Conservation (phyloP, 2,113 vertebrate genomes). For the Gopherus flavomarginatus region DNA sequence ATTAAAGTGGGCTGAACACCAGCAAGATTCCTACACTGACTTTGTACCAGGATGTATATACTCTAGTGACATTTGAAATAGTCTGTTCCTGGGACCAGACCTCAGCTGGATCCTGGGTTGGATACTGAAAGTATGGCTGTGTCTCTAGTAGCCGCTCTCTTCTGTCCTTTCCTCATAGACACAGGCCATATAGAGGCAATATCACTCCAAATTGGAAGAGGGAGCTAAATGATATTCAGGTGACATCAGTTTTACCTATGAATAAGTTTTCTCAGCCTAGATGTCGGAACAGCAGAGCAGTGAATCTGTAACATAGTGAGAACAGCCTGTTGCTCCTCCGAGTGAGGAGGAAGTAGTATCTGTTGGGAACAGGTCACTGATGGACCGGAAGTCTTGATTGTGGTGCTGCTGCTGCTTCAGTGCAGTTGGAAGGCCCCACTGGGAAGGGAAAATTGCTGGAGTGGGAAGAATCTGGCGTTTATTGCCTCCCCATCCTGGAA, state of each 20-base stretch:
- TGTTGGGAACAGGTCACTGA: background rate
- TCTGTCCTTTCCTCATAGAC: background rate
- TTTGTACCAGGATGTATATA: background rate
- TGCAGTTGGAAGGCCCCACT: background rate
- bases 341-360: background rate
- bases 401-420: background rate
- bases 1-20: background rate
- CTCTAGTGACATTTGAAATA: background rate
- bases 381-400: background rate
- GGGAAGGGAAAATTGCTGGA: background rate
- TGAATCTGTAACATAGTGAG: background rate
- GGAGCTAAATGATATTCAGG: background rate
- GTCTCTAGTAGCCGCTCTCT: rapidly evolving
- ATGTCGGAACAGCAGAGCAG: background rate
- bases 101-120: background rate
- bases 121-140: background rate
- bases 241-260: background rate
- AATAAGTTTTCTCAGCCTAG: background rate
- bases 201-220: background rate
- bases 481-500: background rate
- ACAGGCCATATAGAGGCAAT: background rate
- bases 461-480: background rate
- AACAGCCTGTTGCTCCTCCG: background rate
- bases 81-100: background rate
- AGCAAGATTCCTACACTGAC: background rate